Conservation (phyloP, 1,140 invertebrate genomes). For the Matsumurasca onukii region DNA sequence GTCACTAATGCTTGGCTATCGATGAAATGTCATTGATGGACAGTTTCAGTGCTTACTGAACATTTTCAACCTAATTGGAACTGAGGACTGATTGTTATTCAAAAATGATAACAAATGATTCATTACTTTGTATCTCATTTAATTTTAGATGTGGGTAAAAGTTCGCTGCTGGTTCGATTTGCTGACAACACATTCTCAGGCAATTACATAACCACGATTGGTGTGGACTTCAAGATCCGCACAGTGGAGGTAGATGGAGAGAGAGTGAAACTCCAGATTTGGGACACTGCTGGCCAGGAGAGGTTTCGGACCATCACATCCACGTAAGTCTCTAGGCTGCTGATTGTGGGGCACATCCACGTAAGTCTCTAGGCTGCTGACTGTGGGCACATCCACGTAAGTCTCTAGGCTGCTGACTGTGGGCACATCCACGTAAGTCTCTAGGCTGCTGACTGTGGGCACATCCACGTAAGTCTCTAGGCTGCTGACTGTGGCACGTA, state of each 20-base stretch:
- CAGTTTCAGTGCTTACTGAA: background rate
- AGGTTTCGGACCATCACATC: constrained; percentile 95
- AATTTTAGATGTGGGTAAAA: constrained; percentile 93
- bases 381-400: too few relatives aligned
- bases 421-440: too few relatives aligned
- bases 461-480: too few relatives aligned
- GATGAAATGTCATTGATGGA: background rate
- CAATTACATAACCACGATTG: constrained; percentile 99
- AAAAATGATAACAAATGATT: background rate
- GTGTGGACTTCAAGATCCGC: constrained; percentile 99
- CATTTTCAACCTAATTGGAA: background rate
- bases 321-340: constrained; percentile 64
- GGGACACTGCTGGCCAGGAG: constrained; percentile 95
- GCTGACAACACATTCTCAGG: constrained; percentile 98
- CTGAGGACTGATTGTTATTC: background rate
- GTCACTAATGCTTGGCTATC: background rate
- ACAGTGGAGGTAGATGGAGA: constrained; percentile 94
- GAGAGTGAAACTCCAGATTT: constrained; percentile 97
- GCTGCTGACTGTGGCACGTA: too few relatives aligned
- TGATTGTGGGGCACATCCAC: too few relatives aligned
- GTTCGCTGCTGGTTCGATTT: constrained; percentile 94
- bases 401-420: too few relatives aligned
- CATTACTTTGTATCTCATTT: background rate
- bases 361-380: too few relatives aligned
- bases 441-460: too few relatives aligned